Conservation (phyloP, 92 coral and sea anemone genomes). For the Nematostella vectensis region DNA sequence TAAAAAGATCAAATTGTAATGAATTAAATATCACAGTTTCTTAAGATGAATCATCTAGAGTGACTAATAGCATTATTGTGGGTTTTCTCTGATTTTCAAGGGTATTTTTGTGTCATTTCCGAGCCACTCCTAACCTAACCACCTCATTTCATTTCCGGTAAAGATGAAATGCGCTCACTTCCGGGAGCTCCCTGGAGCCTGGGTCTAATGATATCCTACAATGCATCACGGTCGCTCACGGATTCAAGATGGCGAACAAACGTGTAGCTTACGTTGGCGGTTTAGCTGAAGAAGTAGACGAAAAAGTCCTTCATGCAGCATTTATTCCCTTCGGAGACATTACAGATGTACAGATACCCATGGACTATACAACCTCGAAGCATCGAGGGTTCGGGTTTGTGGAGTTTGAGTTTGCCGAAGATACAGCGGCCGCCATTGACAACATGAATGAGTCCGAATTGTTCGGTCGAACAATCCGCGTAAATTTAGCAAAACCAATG, state of each 20-base stretch:
- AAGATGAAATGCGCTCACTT: too few species aligned
- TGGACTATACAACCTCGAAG: conserved; percentile 86
- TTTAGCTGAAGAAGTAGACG: conserved; percentile 99
- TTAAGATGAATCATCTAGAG: too few species aligned
- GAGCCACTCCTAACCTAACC: too few species aligned
- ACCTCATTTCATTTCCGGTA: too few species aligned
- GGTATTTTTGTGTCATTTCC: too few species aligned
- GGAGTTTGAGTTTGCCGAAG: conserved; percentile 95
- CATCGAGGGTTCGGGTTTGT: conserved; percentile 99
- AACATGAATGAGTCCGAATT: conserved; percentile 98
- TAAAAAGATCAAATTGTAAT: too few species aligned
- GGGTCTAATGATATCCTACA: conserved; percentile 31
- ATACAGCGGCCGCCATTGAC: conserved; percentile 97
- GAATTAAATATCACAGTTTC: too few species aligned
- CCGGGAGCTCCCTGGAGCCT: background rate
- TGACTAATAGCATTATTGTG: too few species aligned
- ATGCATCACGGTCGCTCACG: conserved; percentile 15
- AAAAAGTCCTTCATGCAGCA: conserved; percentile 97
- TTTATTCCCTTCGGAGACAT: conserved; percentile 99
- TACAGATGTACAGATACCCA: conserved; percentile 96
- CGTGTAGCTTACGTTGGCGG: conserved; percentile 99
- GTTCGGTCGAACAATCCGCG: conserved; percentile 93
- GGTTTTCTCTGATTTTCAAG: too few species aligned
- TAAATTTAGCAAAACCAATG: conserved; percentile 95
- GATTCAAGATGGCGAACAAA: conserved; percentile 97